Percentiles rank a stretch among this genome's conserved stretches.
Conservation (phyloP, 2,888 invertebrate species). For the Megalurothrips usitatus region DNA sequence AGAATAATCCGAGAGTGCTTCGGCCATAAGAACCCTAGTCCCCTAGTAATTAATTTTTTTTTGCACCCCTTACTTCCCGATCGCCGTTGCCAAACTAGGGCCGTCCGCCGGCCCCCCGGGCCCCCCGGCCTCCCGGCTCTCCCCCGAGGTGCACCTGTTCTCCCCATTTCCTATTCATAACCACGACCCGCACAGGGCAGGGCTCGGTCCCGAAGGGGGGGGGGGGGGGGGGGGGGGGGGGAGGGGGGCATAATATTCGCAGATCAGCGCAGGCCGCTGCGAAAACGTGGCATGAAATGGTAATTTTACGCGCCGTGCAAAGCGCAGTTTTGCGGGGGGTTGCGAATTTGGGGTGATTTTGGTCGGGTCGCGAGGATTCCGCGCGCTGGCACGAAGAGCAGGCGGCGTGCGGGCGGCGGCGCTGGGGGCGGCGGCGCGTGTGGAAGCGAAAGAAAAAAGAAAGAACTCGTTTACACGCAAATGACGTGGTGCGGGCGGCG, state of each 20-base stretch:
- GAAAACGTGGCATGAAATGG: not conserved
- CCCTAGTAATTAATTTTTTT: too few species aligned
- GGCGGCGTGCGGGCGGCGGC: not conserved
- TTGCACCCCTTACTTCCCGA: too few species aligned
- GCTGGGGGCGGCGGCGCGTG: not conserved
- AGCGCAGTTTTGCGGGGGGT: too few species aligned
- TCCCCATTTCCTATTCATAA: not conserved
- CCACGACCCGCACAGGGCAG: not conserved
- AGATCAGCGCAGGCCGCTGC: not conserved
- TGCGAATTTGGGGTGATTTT: not conserved
- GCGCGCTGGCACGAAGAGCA: not conserved
- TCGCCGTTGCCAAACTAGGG: not conserved
- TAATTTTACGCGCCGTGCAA: not conserved
- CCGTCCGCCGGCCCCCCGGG: not conserved
- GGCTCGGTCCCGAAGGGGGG: not conserved
- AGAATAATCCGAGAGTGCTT: too few species aligned
- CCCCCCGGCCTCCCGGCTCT: not conserved
- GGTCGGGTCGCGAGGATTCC: not conserved
- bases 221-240: not conserved
- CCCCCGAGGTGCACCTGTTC: not conserved
- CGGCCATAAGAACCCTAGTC: too few species aligned
- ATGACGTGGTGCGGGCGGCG: not conserved
- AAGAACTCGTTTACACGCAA: slow-evolving; percentile 4
- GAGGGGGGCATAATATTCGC: not conserved
- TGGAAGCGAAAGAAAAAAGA: not conserved